Evolutionary conservation across 1,140 invertebrate genomes (phyloP).

Genomic region (Drosophila bifasciata): DNA sequence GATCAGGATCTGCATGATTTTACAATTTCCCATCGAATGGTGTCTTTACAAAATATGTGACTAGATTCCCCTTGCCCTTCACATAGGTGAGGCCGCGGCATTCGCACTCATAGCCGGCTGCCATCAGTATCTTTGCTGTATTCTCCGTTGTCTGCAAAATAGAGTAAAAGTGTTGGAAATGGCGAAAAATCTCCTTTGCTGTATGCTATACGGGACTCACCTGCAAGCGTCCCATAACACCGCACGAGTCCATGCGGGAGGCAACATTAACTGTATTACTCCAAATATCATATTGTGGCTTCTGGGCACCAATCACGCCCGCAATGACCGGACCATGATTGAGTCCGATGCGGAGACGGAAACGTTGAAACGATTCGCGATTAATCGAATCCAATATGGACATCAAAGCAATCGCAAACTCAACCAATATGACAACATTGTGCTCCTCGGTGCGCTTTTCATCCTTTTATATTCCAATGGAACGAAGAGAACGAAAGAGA

Average conservation of each 20-base stretch:
- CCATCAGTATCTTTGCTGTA: constrained; percentile 93
- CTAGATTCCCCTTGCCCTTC: constrained; percentile 96
- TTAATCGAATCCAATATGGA: constrained; percentile 97
- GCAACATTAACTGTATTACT: constrained; percentile 98
- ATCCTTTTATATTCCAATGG: constrained; percentile 85
- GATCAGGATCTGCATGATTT: constrained; percentile 51
- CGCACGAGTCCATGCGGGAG: constrained; percentile 98
- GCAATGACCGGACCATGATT: constrained; percentile 98
- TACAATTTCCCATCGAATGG: constrained; percentile 87
- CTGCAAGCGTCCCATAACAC: constrained; percentile 93
- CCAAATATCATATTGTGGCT: constrained; percentile 99
- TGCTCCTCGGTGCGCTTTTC: constrained; percentile 91
- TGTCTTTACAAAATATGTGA: constrained; percentile 96
- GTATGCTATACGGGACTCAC: constrained; percentile 85
- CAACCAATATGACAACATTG: constrained; percentile 94
- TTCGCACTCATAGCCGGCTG: constrained; percentile 92
- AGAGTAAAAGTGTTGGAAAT: background rate
- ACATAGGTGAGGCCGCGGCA: constrained; percentile 95
- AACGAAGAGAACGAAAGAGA: constrained; percentile 9
- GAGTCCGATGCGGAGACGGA: constrained; percentile 95
- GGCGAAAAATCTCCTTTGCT: no score
- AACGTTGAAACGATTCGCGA: constrained; percentile 97
- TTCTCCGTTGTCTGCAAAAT: constrained; percentile 88
- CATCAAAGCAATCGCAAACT: constrained; percentile 97
- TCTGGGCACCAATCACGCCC: constrained; percentile 96